Conservation (phyloP, 2,888 invertebrate genomes). For the Meiosimyza decipiens region DNA sequence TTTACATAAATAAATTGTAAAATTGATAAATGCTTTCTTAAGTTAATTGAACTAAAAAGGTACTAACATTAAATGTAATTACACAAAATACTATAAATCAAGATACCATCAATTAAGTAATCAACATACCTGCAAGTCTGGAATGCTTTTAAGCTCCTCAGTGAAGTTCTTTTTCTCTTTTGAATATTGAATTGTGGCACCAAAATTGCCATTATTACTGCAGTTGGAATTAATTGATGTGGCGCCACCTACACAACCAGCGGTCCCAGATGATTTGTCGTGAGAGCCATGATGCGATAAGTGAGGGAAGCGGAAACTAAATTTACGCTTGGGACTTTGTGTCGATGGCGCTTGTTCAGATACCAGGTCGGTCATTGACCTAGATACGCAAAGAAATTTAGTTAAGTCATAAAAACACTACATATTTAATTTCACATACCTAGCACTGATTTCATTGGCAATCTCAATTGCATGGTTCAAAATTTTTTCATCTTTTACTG, state of each 20-base stretch:
- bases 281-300: conserved; percentile 39
- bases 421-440: conserved; percentile 60
- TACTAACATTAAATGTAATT: conserved; percentile 1
- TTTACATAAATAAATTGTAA: no score
- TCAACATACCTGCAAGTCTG: conserved; percentile 83
- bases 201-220: conserved; percentile 54
- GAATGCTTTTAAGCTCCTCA: conserved; percentile 86
- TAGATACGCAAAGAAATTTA: conserved; percentile 51
- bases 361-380: conserved; percentile 74
- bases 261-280: conserved; percentile 53
- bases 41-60: neutral
- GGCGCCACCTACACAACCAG: conserved; percentile 37
- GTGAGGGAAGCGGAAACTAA: conserved; percentile 80
- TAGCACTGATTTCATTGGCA: conserved; percentile 89
- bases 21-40: conserved; percentile 14
- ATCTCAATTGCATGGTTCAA: conserved; percentile 92
- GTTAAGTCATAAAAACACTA: neutral
- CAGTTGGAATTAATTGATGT: conserved; percentile 16
- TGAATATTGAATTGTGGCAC: conserved; percentile 63
- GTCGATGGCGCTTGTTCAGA: conserved; percentile 70
- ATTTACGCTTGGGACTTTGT: conserved; percentile 79
- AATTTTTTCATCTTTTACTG: conserved; percentile 90
- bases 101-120: conserved; percentile 24
- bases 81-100: conserved; percentile 5
- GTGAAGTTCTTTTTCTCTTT: conserved; percentile 82